Evolutionary conservation across 2,888 invertebrate species (phyloP).

Genomic region (Lepas anatifera): DNA sequence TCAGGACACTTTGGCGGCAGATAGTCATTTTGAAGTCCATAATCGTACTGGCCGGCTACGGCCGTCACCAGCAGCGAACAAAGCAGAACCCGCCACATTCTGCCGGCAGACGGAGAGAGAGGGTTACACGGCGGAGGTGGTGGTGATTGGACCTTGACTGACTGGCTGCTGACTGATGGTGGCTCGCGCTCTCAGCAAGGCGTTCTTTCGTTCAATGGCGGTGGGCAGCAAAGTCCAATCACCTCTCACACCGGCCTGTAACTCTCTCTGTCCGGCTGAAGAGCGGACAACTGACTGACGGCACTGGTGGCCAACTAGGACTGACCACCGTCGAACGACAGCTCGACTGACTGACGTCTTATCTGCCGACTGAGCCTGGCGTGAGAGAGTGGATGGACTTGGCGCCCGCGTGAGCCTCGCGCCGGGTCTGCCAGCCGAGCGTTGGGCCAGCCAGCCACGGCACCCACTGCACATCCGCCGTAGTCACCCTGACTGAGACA

Average conservation of each 20-base stretch:
- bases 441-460: too few relatives aligned
- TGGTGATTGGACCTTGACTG: background rate
- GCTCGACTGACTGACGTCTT: too few relatives aligned
- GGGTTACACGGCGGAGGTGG: background rate
- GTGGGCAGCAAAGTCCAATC: conserved; percentile 5
- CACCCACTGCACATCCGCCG: background rate
- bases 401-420: background rate
- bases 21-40: background rate
- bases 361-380: background rate
- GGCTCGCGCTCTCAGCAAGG: background rate
- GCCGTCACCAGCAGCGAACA: background rate
- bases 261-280: background rate
- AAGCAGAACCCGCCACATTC: background rate
- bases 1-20: background rate
- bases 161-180: background rate
- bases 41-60: background rate
- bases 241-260: conserved; percentile 6
- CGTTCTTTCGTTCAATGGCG: too few relatives aligned
- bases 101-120: background rate
- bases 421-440: too few relatives aligned
- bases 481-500: background rate
- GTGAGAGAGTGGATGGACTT: background rate
- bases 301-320: too few relatives aligned
- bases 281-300: too few relatives aligned
- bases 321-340: too few relatives aligned